phyloP scores from a whole-genome alignment of 2,797 vertebrate genomes.

The Phrynocephalus guinanensis region DNA sequence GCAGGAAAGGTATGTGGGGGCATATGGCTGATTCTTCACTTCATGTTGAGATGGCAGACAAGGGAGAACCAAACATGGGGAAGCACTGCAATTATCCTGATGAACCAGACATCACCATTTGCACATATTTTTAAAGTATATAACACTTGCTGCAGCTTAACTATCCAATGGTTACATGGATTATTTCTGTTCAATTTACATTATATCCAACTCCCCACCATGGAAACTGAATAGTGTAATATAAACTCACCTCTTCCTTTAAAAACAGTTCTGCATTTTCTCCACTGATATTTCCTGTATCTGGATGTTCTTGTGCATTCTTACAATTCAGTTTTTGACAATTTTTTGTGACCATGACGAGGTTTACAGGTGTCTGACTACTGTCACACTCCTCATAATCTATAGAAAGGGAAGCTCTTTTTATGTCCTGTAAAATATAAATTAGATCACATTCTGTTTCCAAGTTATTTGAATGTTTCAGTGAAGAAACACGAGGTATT shows the following conservation, averaged over 20 bases:
- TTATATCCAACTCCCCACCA: no score
- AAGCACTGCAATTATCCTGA: no score
- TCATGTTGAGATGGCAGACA: no score
- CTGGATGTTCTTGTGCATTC: conserved; percentile 63
- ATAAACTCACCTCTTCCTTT: conserved; percentile 58
- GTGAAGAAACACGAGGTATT: not conserved
- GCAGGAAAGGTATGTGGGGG: no score
- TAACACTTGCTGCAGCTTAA: no score
- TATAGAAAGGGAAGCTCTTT: conserved; percentile 28
- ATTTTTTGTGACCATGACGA: conserved; percentile 75
- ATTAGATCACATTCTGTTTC: not conserved
- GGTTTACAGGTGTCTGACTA: conserved; percentile 48
- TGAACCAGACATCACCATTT: no score
- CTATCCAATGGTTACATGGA: no score
- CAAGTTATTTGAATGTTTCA: not conserved
- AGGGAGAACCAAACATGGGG: no score
- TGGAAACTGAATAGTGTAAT: no score
- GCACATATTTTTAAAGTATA: no score
- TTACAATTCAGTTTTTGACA: conserved; percentile 66
- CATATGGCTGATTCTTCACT: no score
- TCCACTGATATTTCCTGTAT: conserved; percentile 24
- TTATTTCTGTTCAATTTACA: no score
- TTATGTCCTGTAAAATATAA: conserved; percentile 70
- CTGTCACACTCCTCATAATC: conserved; percentile 27
- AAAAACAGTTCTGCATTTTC: conserved; percentile 25